Evolutionary conservation across 2,888 invertebrate species (phyloP), one percentile per base, ranked within the genome.

Genomic region (Ferdinandea cuprea): DNA sequence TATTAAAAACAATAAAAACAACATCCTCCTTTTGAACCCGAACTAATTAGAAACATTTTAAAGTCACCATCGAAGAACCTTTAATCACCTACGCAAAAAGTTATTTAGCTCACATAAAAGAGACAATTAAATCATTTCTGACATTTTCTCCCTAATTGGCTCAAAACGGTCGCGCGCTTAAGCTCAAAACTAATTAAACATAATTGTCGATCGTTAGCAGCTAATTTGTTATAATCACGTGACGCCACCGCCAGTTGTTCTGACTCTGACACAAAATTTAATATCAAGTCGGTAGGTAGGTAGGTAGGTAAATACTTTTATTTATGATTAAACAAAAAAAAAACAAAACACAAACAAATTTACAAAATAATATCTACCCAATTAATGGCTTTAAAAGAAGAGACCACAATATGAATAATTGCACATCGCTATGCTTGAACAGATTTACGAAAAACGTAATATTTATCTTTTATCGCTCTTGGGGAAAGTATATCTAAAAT

Each of bases 191-290:
- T 54, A 81, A 81, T 81, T 71, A 71, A 76, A 76, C 46, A 30
- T 65, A 81, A 81, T 71, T 76, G 52, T 63, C 76, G 15, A 59
- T 71, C 69, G 19, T 81, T 81, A 81, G 58, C 58, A 76, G 65
- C 52, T 76, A 76, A 81, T 76, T 81, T 71, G 65, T 40, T 58
- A 71, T 69, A 76, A 65, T 76, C 73, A 30, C 44, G 25, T 5
- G n/a, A 17, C 9, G 13, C 30, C 58, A 11, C 25, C 52, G 9
- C 13, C 46, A 52, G 28, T 48, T 37, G 30, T 68, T 37, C 46
- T 46, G 52, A 11, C 9, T 52, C 8, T 25, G 9, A 17, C 9
- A 46, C 37, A 42, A 58, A 40, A 30, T 54, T 76, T 28, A 37
- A 54, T 46, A 44, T 46, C 32, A 50, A 54, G n/a, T n/a, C n/a